Percentiles rank a stretch among this genome's conserved stretches.
phyloP scores from a whole-genome alignment of 2,888 invertebrate genomes.

The Cryptophagus acutangulus region DNA sequence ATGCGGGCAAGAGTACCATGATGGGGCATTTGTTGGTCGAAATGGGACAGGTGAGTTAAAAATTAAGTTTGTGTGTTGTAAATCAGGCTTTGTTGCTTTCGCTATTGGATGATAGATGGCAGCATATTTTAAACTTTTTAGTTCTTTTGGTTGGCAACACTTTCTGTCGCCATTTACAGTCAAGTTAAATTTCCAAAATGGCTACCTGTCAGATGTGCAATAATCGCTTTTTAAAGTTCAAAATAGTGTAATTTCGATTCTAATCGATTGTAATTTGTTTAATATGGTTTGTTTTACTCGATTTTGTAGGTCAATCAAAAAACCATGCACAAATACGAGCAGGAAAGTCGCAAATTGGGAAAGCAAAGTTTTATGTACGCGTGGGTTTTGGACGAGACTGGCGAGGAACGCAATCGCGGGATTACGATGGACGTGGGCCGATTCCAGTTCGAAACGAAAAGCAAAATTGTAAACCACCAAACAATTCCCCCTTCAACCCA shows the following conservation, averaged over 20 bases:
- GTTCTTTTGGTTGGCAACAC: too few relatives aligned
- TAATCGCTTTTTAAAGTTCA: too few relatives aligned
- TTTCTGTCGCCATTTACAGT: too few relatives aligned
- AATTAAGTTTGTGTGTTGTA: too few relatives aligned
- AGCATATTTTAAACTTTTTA: too few relatives aligned
- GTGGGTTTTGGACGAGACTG: slow-evolving; percentile 98
- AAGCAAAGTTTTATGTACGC: slow-evolving; percentile 98
- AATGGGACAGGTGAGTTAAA: slow-evolving; percentile 61
- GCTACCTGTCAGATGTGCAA: too few relatives aligned
- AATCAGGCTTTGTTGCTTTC: too few relatives aligned
- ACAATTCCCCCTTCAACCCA: neutral
- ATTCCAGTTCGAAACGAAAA: slow-evolving; percentile 84
- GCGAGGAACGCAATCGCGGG: slow-evolving; percentile 92
- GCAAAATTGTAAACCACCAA: slow-evolving; percentile 55
- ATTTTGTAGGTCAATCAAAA: slow-evolving; percentile 63
- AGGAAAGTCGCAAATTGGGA: slow-evolving; percentile 93
- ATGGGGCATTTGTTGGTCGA: slow-evolving; percentile 92
- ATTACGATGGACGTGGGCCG: slow-evolving; percentile 99
- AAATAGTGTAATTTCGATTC: too few relatives aligned
- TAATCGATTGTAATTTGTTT: too few relatives aligned
- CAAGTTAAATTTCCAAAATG: too few relatives aligned
- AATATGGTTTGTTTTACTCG: neutral
- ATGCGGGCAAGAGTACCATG: slow-evolving; percentile 94
- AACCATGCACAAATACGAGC: slow-evolving; percentile 93
- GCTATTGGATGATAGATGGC: too few relatives aligned